Evolutionary conservation across 2,888 invertebrate genomes (phyloP).

Genomic region (Hyposoter didymator): DNA sequence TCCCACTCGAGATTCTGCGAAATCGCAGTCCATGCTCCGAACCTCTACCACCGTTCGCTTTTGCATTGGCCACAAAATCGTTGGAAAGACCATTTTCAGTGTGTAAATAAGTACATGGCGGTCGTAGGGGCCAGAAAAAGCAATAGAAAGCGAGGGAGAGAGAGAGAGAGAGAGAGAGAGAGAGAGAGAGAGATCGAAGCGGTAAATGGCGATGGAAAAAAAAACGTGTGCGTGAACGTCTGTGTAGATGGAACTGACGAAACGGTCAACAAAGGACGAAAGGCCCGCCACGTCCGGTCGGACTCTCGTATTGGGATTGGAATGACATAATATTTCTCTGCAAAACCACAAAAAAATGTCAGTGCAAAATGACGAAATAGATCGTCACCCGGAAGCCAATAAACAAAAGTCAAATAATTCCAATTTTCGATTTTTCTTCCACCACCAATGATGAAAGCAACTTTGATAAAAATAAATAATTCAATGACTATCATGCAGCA

Average conservation of each 20-base stretch:
- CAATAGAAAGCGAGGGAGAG: slow-evolving; percentile 9
- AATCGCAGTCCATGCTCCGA: slow-evolving; percentile 1
- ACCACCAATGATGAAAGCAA: not conserved
- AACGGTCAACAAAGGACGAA: slow-evolving; percentile 39
- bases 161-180: not conserved
- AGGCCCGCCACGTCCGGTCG: slow-evolving; percentile 40
- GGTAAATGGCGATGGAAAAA: slow-evolving; percentile 20
- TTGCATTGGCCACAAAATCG: slow-evolving; percentile 59
- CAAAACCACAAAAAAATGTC: not conserved
- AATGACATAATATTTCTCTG: not conserved
- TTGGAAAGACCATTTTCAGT: slow-evolving; percentile 53
- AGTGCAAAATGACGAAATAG: slow-evolving; percentile 1
- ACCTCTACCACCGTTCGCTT: slow-evolving; percentile 15
- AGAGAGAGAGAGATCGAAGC: slow-evolving; percentile 7
- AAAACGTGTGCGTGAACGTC: slow-evolving; percentile 1
- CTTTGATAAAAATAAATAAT: not conserved
- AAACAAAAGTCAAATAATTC: not conserved
- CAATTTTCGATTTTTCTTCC: not conserved
- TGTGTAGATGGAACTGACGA: slow-evolving; percentile 24
- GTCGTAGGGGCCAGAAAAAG: slow-evolving; percentile 13
- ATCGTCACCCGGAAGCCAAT: too few species aligned
- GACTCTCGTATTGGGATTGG: not conserved
- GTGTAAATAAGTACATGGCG: slow-evolving; percentile 51
- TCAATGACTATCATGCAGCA: not conserved
- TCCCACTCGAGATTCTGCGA: slow-evolving; percentile 29